Evolutionary conservation across 30 jellyfish, hydroid and myxozoan genomes (phyloP), one percentile per base, ranked within the genome.

Genomic region (Hydractinia echinata): DNA sequence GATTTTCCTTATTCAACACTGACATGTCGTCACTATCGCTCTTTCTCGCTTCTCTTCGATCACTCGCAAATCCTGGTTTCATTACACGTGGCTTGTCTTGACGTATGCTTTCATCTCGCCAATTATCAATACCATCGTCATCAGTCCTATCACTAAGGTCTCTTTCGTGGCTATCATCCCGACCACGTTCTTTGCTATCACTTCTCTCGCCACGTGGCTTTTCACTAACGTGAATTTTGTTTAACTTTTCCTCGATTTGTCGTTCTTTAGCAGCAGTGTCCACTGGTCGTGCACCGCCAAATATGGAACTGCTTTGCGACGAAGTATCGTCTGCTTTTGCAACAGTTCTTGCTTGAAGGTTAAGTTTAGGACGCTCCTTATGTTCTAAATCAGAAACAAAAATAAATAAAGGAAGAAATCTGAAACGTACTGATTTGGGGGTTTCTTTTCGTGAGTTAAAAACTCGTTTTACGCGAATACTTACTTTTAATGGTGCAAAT

Each of bases 271-370:
- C 79, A 7, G 98, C 92, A 14, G 98, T 92, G 66, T 92, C 98
- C 10, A 92, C 98, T 5, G 98, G 98, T 56, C 98, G 85, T 6
- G 98, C 98, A 50, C 95, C 95, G 16, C 98, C 98, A 71, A 92
- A 92, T 56, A 92, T 92, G 8, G 98, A 92, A 5, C 94, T 79
- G 19, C 76, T 44, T n/a, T 86, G 62, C 52, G 83, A 51, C 0
- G 79, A 4, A 10, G 53, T 30, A 9, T 21, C 30, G 44, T 61
- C 30, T 55, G 51, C 4, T 5, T 61, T 53, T 49, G 83, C 68
- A 15, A 86, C 96, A 54, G 98, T 73, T 53, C 95, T 68, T 60
- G 98, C 96, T 66, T 83, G 76, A 76, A 92, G 89, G 77, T 86
- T 83, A 58, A 92, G 89, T 66, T 81, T 92, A 10, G 94, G 94